Percentiles rank a stretch among this genome's conserved stretches.
phyloP scores from a whole-genome alignment of 1,140 invertebrate genomes.

The Orchestia grillus region DNA sequence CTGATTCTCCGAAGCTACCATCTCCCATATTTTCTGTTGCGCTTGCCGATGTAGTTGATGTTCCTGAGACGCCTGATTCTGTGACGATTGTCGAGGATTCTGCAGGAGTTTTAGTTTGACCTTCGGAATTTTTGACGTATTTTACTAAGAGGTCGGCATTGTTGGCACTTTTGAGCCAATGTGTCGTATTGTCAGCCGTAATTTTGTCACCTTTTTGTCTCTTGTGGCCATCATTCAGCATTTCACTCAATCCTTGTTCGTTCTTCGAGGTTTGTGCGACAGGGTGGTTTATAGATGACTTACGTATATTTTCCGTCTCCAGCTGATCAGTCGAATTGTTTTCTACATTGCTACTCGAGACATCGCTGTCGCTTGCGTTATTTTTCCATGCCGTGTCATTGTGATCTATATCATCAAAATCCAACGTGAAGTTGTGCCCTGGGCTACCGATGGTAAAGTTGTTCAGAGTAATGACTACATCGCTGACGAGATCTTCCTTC shows the following conservation, averaged over 20 bases:
- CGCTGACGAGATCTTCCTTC: background rate
- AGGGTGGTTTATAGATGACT: background rate
- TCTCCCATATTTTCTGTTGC: background rate
- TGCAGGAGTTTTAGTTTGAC: background rate
- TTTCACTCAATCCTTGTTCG: background rate
- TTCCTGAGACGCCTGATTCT: background rate
- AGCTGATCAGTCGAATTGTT: background rate
- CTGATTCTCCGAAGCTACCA: background rate
- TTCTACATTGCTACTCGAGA: background rate
- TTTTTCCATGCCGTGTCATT: background rate
- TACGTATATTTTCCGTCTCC: too few relatives aligned
- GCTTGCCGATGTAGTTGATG: background rate
- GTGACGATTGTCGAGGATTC: background rate
- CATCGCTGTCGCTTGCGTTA: background rate
- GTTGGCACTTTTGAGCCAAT: background rate
- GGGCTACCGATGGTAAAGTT: constrained; percentile 18
- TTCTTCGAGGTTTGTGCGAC: background rate
- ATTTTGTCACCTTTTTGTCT: background rate
- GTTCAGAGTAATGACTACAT: background rate
- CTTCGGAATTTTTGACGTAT: constrained; percentile 7
- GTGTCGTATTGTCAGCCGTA: background rate
- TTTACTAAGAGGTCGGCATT: background rate
- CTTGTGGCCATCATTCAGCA: too few relatives aligned
- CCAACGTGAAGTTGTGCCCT: background rate
- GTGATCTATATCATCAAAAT: constrained; percentile 5